phyloP scores from a whole-genome alignment of 2,113 vertebrate species.

The Baryphthengus martii region DNA sequence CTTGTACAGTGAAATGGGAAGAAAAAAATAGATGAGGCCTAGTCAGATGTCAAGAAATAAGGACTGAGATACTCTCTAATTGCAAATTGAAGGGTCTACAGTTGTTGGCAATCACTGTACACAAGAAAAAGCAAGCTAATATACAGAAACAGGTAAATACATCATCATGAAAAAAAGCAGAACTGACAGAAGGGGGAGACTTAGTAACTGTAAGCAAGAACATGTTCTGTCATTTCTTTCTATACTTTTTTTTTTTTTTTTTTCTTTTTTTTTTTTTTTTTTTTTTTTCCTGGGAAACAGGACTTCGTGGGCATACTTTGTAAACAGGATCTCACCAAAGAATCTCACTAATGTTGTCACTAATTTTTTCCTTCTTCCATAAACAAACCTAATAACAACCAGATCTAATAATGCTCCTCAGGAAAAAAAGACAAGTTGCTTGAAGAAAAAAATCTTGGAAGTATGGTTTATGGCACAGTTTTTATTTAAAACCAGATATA shows the following conservation, averaged over 20 bases:
- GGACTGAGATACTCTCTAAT: not conserved
- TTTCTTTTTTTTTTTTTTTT: not conserved
- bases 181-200: not conserved
- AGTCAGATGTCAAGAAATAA: not conserved
- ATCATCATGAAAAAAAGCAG: not conserved
- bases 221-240: not conserved
- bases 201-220: not conserved
- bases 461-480: not conserved
- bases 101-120: not conserved
- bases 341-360: not conserved
- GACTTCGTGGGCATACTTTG: not conserved
- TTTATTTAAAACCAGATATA: slow-evolving; percentile 6
- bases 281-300: not conserved
- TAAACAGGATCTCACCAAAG: not conserved
- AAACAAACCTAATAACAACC: not conserved
- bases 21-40: not conserved
- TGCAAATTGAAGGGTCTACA: not conserved
- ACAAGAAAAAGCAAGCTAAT: not conserved
- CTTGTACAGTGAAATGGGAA: not conserved
- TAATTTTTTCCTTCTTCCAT: not conserved
- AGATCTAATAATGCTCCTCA: not conserved
- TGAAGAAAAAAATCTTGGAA: not conserved
- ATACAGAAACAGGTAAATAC: not conserved
- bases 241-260: not conserved
- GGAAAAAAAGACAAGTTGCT: not conserved